Evolutionary conservation across 2,113 vertebrate species (phyloP).

Genomic region (Rhadina sibilatrix): DNA sequence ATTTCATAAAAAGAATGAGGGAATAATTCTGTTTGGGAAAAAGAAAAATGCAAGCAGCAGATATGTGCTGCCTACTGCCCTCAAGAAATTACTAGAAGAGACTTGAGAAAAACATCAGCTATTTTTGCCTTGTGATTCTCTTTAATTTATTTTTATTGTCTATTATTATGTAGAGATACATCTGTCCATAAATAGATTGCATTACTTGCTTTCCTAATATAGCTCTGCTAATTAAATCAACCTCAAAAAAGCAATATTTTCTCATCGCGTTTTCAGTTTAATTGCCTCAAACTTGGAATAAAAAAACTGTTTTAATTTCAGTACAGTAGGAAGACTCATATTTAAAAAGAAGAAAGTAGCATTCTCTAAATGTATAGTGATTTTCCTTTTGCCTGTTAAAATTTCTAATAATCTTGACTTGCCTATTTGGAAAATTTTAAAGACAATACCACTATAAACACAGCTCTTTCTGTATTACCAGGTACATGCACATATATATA

Average conservation of each 20-base stretch:
- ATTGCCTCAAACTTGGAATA: constrained; percentile 38
- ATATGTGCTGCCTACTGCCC: not conserved
- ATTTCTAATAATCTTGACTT: constrained; percentile 54
- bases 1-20: not conserved
- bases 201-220: constrained; percentile 18
- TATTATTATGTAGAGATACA: not conserved
- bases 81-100: not conserved
- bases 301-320: constrained; percentile 39
- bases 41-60: not conserved
- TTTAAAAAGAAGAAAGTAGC: constrained; percentile 52
- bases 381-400: not conserved
- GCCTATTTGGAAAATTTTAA: constrained; percentile 33
- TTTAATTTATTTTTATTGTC: constrained; percentile 45
- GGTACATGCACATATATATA: not conserved
- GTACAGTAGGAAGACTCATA: constrained; percentile 14
- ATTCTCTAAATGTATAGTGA: constrained; percentile 42
- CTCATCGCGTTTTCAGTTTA: constrained; percentile 34
- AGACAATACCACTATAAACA: constrained; percentile 42
- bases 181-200: constrained; percentile 12
- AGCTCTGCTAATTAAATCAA: constrained; percentile 58
- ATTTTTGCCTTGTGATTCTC: constrained; percentile 17
- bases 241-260: constrained; percentile 65
- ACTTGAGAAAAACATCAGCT: not conserved
- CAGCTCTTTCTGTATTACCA: not conserved
- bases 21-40: not conserved